Base-by-base conservation (phyloP, 2,888 invertebrate genomes). In the Eulithis prunata region DNA sequence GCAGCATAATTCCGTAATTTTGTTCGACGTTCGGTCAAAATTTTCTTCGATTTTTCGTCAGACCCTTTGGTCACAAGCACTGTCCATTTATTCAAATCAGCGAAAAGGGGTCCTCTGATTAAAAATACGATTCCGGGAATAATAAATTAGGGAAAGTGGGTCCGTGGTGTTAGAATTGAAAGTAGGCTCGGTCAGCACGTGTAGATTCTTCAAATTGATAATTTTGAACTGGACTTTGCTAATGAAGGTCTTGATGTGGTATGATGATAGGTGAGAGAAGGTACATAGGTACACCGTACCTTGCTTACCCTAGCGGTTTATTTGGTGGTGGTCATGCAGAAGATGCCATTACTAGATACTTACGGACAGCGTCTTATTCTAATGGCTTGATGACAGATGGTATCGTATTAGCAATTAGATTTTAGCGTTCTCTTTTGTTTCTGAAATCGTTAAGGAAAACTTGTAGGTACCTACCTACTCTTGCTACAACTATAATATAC, bases 41-140 rank as follows among this genome's bases (percentile, higher is more conserved):
- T 8, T 8, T 32, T 43, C 28, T 51, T 59, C 52, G 52, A 32
- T 21, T 8, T 59, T 59, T 45, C 45, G n/a, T 13, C 45, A 28
- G 38, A 6, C 43, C 62, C 66, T 69, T 43, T 36, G 71, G 59
- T 68, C 62, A 66, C 52, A 71, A 66, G 69, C 65, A 70, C 21
- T 41, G 71, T 69, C 78, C 79, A 77, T 84, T n/a, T 88, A 88
- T 89, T 88, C 84, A 88, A 89, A 88, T 89, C 81, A 84, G 82
- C 78, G 74, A 55, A 66, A 66, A 59, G 72, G 81, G 71, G 70
- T 72, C 76, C 76, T 79, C 79, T 87, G 84, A 88, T 90, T 89
- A 88, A 89, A 90, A 90, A 89, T 86, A 75, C 87, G 86, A 82
- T 64, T 64, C 57, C 41, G 51, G 47, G 67, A 63, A 69, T 75